phyloP scores from a whole-genome alignment of 2,797 vertebrate genomes.

The Tadarida brasiliensis region DNA sequence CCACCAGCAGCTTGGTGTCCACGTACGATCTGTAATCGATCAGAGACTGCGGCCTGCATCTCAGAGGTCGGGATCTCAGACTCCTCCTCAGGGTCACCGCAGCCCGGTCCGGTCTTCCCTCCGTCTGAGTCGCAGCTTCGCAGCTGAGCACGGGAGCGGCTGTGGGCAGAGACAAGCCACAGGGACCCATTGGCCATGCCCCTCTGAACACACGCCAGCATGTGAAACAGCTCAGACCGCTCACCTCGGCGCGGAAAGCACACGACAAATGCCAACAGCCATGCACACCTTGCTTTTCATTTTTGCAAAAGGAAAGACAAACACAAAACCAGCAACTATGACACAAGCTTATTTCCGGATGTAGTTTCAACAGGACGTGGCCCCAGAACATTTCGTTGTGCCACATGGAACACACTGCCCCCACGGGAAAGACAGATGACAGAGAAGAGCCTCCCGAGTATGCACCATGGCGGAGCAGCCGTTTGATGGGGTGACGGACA shows the following conservation, averaged over 20 bases:
- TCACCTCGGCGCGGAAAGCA: not conserved
- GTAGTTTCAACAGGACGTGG: not conserved
- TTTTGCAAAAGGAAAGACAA: slow-evolving; percentile 27
- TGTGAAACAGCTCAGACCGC: not conserved
- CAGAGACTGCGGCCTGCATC: slow-evolving; percentile 89
- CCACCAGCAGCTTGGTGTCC: slow-evolving; percentile 91
- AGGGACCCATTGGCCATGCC: not conserved
- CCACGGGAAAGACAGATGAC: not conserved
- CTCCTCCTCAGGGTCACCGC: slow-evolving; percentile 83
- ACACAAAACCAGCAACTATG: not conserved
- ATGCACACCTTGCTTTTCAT: slow-evolving; percentile 54
- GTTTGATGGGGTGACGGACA: not conserved
- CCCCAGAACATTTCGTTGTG: not conserved
- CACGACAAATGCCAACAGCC: not conserved
- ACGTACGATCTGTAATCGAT: slow-evolving; percentile 92
- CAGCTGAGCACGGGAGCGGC: slow-evolving; percentile 85
- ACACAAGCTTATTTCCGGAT: not conserved
- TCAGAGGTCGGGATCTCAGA: slow-evolving; percentile 73
- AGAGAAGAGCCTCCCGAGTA: not conserved
- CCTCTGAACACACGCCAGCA: not conserved
- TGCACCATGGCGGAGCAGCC: not conserved
- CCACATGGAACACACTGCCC: slow-evolving; percentile 7
- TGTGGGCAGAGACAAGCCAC: slow-evolving; percentile 74
- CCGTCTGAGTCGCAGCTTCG: slow-evolving; percentile 88
- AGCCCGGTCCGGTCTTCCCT: slow-evolving; percentile 80